These are phyloP conservation scores for Choloepus hoffmanni DNA, from an alignment of 2,113 vertebrate species.

Conservation along the genomic window DNA sequence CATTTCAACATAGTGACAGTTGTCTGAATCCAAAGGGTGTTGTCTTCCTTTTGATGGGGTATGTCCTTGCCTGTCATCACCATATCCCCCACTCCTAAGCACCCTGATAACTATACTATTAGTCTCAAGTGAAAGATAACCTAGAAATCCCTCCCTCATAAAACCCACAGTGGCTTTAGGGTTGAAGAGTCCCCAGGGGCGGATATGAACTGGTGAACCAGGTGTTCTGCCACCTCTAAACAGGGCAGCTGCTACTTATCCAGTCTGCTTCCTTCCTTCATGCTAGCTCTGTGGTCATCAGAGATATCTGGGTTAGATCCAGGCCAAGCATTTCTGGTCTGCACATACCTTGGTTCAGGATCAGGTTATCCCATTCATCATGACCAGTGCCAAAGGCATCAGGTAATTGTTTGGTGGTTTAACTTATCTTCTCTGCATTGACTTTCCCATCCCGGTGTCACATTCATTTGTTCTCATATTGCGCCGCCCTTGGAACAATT, in stretches of 20 bases:
- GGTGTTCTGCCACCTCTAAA: neutral
- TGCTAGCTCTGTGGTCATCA: fast-evolving
- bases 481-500: neutral
- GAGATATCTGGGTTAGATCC: neutral
- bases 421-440: neutral
- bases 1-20: neutral
- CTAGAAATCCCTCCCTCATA: neutral
- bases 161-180: neutral
- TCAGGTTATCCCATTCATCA: neutral
- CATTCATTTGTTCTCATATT: neutral
- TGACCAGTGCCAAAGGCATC: neutral
- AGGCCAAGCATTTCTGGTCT: neutral
- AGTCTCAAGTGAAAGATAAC: neutral
- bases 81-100: neutral
- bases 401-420: fast-evolving
- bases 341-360: neutral
- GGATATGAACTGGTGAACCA: fast-evolving
- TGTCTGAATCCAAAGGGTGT: neutral
- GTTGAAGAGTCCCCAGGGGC: neutral
- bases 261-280: fast-evolving
- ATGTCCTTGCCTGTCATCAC: fast-evolving
- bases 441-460: neutral
- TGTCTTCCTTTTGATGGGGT: neutral
- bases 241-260: neutral
- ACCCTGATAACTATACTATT: no score